Evolutionary conservation across 2,113 vertebrate genomes (phyloP).

Genomic region (Scartelaos histophorus): DNA sequence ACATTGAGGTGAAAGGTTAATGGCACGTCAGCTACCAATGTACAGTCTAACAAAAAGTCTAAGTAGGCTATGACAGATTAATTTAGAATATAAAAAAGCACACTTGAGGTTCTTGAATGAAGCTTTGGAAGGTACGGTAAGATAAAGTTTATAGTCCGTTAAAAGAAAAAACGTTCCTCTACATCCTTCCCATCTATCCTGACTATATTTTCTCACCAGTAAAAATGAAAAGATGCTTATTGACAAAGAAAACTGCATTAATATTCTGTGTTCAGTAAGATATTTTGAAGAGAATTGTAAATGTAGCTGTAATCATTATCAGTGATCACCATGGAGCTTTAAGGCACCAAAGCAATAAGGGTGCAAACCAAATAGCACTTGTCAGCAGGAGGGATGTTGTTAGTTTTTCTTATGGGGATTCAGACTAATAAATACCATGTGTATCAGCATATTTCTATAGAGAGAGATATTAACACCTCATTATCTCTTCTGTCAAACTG

Average conservation of each 20-base stretch:
- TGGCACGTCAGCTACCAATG: too few relatives aligned
- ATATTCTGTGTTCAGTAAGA: background rate
- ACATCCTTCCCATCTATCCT: too few relatives aligned
- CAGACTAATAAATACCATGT: background rate
- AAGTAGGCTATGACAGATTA: too few relatives aligned
- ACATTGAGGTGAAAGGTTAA: too few relatives aligned
- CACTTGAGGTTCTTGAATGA: too few relatives aligned
- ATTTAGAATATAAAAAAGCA: too few relatives aligned
- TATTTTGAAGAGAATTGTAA: background rate
- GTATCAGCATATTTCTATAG: background rate
- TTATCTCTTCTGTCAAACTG: background rate
- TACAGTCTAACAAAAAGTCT: too few relatives aligned
- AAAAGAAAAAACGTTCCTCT: too few relatives aligned
- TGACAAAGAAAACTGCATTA: background rate
- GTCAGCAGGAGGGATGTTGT: background rate
- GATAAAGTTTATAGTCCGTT: too few relatives aligned
- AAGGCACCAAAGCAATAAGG: background rate
- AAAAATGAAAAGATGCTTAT: too few relatives aligned
- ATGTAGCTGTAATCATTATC: background rate
- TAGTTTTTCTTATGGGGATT: background rate
- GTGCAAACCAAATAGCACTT: background rate
- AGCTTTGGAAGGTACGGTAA: too few relatives aligned
- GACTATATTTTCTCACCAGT: too few relatives aligned
- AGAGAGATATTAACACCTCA: slow-evolving; percentile 8
- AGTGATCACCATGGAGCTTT: background rate